Base-by-base conservation (phyloP, 2,888 invertebrate genomes). In the Lasioglossum figueresi region DNA sequence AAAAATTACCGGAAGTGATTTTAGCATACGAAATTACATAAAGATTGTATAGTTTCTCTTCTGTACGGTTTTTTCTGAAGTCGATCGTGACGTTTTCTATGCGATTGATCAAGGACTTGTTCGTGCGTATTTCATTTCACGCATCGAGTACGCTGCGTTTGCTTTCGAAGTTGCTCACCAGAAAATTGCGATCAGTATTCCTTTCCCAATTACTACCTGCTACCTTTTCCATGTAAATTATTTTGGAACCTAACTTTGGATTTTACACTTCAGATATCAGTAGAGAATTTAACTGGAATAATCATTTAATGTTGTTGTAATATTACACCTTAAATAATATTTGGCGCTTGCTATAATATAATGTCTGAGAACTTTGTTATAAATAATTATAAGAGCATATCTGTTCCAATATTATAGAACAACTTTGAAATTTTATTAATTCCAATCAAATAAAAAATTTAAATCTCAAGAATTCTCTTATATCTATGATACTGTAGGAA, bases 61-160 rank as follows among this genome's bases (percentile, higher is more conserved):
- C 4, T 19, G 34, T 6, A 66, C 63, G 63, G 45, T 14, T 63
- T 31, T 63, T 14, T n/a, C 6, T 27, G 63, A 63, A 14, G 14
- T 31, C 16, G 31, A 63, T 31, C 16, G 63, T 8, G 14, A 63
- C 31, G 31, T 66, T 66, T 66, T 66, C 66, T 66, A 66, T 66
- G 19, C 16, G 66, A 66, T 66, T 66, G 66, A 66, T 66, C 66
- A 37, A 34, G 34, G 34, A 66, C 27, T 34, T n/a, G 43, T 37
- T 76, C 59, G 34, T 45, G 27, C 43, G 59, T 66, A 59, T 71
- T 71, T 80, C 43, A 76, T 80, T 76, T 80, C 76, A 56, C 70
- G 34, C 56, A 37, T 71, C 71, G 43, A 48, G 34, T 59, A 16
- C 43, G 14, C 19, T 37, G 52, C 76, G 76, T 80, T 80, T 76